Base-by-base conservation (phyloP, 2,888 invertebrate genomes). In the Lottia gigantea region DNA sequence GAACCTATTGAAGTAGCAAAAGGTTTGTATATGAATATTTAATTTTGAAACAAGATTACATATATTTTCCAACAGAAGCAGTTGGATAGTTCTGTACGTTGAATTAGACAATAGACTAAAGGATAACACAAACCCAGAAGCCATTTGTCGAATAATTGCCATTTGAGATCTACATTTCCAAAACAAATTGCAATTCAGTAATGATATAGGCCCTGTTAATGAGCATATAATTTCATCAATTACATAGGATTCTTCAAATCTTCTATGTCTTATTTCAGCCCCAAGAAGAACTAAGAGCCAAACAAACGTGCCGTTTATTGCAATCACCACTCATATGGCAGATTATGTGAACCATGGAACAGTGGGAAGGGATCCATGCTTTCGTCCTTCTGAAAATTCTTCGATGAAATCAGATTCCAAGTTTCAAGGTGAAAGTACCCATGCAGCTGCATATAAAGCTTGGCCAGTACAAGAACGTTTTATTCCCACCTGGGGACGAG, bases 331-430 rank as follows among this genome's bases (percentile, higher is more conserved):
- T 2, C 46, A 40, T 45, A 69, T 66, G 67, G 67, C 67, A 12
- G 74, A 74, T 65, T 74, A 65, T 65, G 55, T 62, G 25, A 47
- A 71, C 4, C 74, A 66, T 46, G 62, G 61, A n/a, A 49, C 55
- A 19, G 46, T 31, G 31, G 23, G 12, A 31, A 45, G 70, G 19
- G 49, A 62, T 45, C 62, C 67, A 12, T 16, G 66, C 62, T 70
- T 55, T 65, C 68, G 47, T 7, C 74, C 72, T 15, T 64, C 61
- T 46, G 49, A 62, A 2, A 19, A 46, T 12, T 15, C 14, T 8
- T 15, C 11, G 66, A 16, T 46, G 19, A 15, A n/a, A 16, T 15
- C 62, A 1, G 31, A 68, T 14, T 47, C 62, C 15, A 67, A 65
- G n/a, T 70, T 74, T 25, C 67, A 67, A 6, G 63, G 67, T 0